phyloP scores from a whole-genome alignment of 2,797 vertebrate species.

The Tarsius wallacei region DNA sequence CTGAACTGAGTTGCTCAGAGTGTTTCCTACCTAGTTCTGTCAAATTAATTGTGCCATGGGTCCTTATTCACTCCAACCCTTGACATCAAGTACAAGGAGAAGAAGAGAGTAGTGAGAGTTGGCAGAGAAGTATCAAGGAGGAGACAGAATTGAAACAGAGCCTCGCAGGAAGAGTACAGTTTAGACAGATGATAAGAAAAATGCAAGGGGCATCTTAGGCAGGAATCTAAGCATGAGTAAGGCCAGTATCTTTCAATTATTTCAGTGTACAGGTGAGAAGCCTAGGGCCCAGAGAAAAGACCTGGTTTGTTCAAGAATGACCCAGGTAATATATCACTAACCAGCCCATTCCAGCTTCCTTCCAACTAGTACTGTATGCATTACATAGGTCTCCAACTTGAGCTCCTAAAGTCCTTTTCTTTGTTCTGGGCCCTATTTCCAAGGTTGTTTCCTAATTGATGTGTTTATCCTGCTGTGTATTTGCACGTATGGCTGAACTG shows the following conservation, averaged over 20 bases:
- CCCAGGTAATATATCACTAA: neutral
- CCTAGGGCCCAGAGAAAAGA: neutral
- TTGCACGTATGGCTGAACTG: neutral
- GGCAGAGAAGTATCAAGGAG: neutral
- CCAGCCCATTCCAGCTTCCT: neutral
- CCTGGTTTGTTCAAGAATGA: neutral
- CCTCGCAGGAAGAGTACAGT: neutral
- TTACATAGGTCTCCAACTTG: neutral
- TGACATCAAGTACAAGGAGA: neutral
- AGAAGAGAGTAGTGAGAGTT: neutral
- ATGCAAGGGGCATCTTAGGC: neutral
- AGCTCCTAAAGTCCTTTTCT: neutral
- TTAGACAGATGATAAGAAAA: neutral
- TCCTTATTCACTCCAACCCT: neutral
- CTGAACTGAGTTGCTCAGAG: neutral
- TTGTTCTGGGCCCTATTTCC: neutral
- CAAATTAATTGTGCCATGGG: neutral
- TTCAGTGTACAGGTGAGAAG: neutral
- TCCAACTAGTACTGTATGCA: too few species aligned
- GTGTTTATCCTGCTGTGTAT: neutral
- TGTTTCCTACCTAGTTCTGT: neutral
- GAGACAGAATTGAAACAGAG: neutral
- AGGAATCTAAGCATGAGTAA: neutral
- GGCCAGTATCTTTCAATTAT: neutral
- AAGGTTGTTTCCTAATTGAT: neutral